Evolutionary conservation across 2,113 vertebrate genomes (phyloP).

Genomic region (Chrysemys picta): DNA sequence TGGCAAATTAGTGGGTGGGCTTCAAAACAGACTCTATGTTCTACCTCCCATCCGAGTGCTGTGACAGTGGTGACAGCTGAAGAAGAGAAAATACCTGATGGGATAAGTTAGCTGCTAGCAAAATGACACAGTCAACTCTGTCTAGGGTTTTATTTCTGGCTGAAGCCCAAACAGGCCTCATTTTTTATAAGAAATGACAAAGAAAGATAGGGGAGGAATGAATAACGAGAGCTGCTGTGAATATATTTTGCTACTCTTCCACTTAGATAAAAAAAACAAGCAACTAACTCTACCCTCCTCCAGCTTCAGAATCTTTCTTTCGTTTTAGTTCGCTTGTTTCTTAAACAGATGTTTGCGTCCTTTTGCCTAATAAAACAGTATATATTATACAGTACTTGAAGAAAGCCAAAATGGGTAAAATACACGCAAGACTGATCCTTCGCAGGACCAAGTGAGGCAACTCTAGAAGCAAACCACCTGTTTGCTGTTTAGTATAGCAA

Average conservation of each 20-base stretch:
- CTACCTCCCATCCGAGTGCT: background rate
- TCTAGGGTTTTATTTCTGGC: background rate
- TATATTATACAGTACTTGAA: background rate
- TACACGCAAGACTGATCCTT: background rate
- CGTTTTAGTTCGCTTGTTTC: background rate
- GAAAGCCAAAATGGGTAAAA: background rate
- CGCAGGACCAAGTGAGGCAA: conserved; percentile 6
- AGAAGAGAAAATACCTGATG: background rate
- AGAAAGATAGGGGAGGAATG: background rate
- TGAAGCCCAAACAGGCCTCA: background rate
- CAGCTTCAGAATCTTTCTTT: background rate
- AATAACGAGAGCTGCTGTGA: background rate
- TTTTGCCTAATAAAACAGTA: background rate
- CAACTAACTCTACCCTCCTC: background rate
- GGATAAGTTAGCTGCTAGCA: background rate
- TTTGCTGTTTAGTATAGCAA: too few relatives aligned
- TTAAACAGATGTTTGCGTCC: background rate
- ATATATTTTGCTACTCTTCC: background rate
- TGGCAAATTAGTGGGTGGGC: background rate
- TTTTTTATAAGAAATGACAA: background rate
- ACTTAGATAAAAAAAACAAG: background rate
- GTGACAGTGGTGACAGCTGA: background rate
- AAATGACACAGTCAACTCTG: background rate
- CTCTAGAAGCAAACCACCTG: background rate
- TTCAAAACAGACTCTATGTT: background rate